Conservation (phyloP, 2,797 vertebrate species). For the Chelon labrosus region DNA sequence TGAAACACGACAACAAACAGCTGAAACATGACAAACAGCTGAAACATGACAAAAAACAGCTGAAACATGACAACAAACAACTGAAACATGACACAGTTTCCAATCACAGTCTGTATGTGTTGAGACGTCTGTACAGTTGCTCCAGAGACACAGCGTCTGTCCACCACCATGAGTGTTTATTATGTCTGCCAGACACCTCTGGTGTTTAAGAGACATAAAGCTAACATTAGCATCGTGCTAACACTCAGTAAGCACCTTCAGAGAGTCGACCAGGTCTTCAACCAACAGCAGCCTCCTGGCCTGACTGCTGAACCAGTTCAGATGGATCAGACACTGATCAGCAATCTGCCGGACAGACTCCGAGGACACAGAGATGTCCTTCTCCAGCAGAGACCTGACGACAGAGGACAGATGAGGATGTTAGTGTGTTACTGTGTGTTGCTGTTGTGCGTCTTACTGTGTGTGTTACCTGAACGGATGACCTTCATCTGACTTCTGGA, state of each 20-base stretch:
- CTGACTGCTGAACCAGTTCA: constrained; percentile 86
- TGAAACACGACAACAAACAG: constrained; percentile 48
- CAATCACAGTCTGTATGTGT: too few relatives aligned
- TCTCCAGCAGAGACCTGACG: constrained; percentile 88
- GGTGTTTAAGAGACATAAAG: too few relatives aligned
- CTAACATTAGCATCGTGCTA: not conserved
- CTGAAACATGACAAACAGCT: not conserved
- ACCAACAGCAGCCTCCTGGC: constrained; percentile 91
- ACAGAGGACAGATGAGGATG: not conserved
- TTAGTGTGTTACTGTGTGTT: too few relatives aligned
- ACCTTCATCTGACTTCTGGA: constrained; percentile 95
- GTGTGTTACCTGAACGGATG: constrained; percentile 91
- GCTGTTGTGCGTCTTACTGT: not conserved
- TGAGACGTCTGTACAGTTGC: too few relatives aligned
- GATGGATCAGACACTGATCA: constrained; percentile 83
- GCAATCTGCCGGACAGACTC: constrained; percentile 88
- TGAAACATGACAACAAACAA: constrained; percentile 35
- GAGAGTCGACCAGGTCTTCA: constrained; percentile 93
- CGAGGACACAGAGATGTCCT: constrained; percentile 86
- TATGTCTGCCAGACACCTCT: too few relatives aligned
- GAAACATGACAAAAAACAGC: constrained; percentile 62
- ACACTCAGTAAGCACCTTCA: constrained; percentile 79
- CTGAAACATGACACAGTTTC: too few relatives aligned
- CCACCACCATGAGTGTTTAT: too few relatives aligned
- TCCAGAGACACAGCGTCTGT: too few relatives aligned